A percentile compares a stretch with the other conserved stretches of the same genome.
Evolutionary conservation across 2,888 invertebrate genomes (phyloP).

Genomic region (Hemistola chrysoprasaria): DNA sequence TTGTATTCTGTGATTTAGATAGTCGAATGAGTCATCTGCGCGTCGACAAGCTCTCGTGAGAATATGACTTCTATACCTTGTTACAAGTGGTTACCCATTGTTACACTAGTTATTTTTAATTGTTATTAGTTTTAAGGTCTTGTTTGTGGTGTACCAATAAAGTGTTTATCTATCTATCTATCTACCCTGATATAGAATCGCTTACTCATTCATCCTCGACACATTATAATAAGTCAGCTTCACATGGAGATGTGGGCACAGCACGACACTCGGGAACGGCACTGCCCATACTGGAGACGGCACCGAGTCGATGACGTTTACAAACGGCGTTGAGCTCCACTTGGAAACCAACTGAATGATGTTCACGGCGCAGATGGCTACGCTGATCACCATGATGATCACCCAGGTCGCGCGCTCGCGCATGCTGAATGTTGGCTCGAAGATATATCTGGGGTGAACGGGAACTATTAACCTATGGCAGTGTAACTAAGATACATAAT

Average conservation of each 20-base stretch:
- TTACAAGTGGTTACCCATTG: too few relatives aligned
- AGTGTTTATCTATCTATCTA: too few relatives aligned
- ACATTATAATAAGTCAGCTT: conserved; percentile 61
- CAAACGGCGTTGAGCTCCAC: conserved; percentile 71
- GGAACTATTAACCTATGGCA: too few relatives aligned
- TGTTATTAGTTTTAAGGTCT: too few relatives aligned
- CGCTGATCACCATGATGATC: conserved; percentile 61
- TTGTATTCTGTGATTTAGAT: too few relatives aligned
- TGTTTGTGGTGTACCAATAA: too few relatives aligned
- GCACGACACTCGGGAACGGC: conserved; percentile 70
- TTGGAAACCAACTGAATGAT: conserved; percentile 65
- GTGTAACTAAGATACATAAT: too few relatives aligned
- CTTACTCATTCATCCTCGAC: conserved; percentile 56
- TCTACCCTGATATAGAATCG: too few relatives aligned
- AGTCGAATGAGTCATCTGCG: too few relatives aligned
- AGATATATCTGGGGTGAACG: conserved; percentile 56
- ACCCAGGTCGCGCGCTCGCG: conserved; percentile 67
- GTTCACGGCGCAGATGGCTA: conserved; percentile 62
- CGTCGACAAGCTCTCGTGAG: too few relatives aligned
- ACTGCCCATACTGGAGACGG: conserved; percentile 75
- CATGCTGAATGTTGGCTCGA: conserved; percentile 64
- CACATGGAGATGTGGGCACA: conserved; percentile 71
- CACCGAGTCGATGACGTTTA: conserved; percentile 71
- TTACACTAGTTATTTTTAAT: too few relatives aligned
- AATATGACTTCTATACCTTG: too few relatives aligned